Percentiles rank a stretch among this genome's conserved stretches.
Evolutionary conservation across 2,888 invertebrate species (phyloP).

Genomic region (Hypomecis punctinalis): DNA sequence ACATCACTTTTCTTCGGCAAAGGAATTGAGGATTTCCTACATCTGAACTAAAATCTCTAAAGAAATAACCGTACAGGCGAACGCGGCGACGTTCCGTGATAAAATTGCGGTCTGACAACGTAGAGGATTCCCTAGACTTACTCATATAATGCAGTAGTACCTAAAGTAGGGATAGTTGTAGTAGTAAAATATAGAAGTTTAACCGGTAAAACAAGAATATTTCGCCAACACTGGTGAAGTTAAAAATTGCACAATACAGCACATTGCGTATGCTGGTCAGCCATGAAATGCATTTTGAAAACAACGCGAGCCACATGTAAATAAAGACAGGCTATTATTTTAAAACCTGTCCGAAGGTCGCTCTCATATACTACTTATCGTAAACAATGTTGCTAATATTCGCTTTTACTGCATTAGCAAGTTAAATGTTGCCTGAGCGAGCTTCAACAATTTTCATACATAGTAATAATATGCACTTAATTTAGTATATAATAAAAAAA

Average conservation of each 20-base stretch:
- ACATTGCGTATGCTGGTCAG: conserved; percentile 52
- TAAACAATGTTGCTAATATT: not conserved
- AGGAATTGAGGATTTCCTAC: no score
- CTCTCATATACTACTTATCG: conserved; percentile 10
- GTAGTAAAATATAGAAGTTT: not conserved
- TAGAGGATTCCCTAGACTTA: not conserved
- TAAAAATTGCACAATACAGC: conserved; percentile 51
- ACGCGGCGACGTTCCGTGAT: no score
- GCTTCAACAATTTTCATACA: no score
- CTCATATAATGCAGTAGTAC: conserved; percentile 1
- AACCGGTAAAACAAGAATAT: conserved; percentile 17
- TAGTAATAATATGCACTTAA: no score
- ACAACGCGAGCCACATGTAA: conserved; percentile 32
- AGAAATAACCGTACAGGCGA: no score
- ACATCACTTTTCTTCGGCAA: no score
- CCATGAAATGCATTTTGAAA: conserved; percentile 52
- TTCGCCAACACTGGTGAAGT: conserved; percentile 38
- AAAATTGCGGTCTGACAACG: not conserved
- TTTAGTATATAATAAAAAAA: no score
- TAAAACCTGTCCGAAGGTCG: conserved; percentile 12
- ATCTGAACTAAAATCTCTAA: no score
- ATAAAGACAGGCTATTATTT: conserved; percentile 26
- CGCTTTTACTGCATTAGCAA: not conserved
- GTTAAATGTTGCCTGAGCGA: not conserved
- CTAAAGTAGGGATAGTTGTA: no score